Conservation (phyloP, 2,113 vertebrate species). For the Trachemys scripta region DNA sequence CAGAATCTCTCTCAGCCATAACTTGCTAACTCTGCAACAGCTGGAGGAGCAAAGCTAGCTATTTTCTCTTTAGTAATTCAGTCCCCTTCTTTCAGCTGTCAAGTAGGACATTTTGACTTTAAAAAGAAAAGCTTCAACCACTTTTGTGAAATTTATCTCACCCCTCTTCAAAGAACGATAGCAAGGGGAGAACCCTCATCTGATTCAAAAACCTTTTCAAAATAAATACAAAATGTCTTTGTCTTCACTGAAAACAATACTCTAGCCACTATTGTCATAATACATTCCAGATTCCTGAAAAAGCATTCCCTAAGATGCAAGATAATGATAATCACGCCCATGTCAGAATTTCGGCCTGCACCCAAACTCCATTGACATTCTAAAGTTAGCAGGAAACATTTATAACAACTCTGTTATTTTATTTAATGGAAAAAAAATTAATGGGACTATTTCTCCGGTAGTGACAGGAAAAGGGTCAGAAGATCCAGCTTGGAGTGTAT, state of each 20-base stretch:
- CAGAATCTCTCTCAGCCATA: neutral
- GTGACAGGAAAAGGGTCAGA: neutral
- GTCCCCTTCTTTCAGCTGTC: no score
- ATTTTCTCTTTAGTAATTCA: no score
- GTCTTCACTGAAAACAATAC: no score
- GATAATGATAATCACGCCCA: neutral
- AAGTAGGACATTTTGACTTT: no score
- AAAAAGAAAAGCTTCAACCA: no score
- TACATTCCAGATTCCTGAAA: neutral
- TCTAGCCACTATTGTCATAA: neutral
- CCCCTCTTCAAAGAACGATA: no score
- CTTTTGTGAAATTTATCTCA: no score
- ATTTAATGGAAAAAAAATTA: neutral
- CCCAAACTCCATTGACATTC: neutral
- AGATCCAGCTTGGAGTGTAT: neutral
- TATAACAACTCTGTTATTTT: neutral
- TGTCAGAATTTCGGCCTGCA: neutral
- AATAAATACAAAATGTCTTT: no score
- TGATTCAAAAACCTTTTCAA: no score
- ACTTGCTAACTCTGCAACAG: neutral
- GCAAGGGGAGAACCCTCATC: no score
- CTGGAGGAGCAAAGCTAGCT: neutral
- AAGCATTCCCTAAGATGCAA: neutral
- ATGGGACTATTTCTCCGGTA: neutral
- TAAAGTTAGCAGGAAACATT: neutral